Base-by-base conservation (phyloP, 2,113 vertebrate species). In the Turnix velox region DNA sequence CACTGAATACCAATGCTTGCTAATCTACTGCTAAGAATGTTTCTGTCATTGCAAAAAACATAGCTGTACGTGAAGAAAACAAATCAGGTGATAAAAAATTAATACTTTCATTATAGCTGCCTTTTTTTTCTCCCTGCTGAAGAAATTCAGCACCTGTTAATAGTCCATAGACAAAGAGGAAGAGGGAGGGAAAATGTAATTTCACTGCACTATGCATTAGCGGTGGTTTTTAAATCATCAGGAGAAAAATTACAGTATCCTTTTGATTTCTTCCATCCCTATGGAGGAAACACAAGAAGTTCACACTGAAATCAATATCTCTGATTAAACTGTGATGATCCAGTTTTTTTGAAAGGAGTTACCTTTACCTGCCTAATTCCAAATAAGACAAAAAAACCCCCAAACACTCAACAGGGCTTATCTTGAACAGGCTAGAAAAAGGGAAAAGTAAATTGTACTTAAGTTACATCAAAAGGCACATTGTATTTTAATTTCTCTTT, bases 171-270 rank as follows among this genome's bases (percentile, higher is more conserved):
- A 39, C 24, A 55, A 69, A 71, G 55, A 76, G 57, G 39, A 86
- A 87, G 68, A 82, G 35, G 19, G n/a, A 77, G 28, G 46, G 25
- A 92, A 93, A 88, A 93, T 52, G 2, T 90, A 43, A 83, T 90
- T 93, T 84, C 52, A 61, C 25, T 93, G 31, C 54, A 20, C 12
- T 55, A 33, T 81, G 55, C 76, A 86, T 88, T 92, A 90, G 68
- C 35, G 81, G 31, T 52, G 88, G 48, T 88, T 93, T 92, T 88
- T 84, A 95, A 91, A 92, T 88, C 61, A 92, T 74, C 68, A 75
- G 15, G 43, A 81, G 35, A 86, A 92, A 63, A 10, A 71, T 78
- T 35, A 75, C 4, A 2, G 8, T 77, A 45, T 86, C 63, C 67
- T 94, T 94, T 88, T 93, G 55, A 69, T 90, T 95, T 86, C 25